Evolutionary conservation across 2,888 invertebrate species (phyloP), one percentile per base, ranked within the genome.

Genomic region (Drosophila melanosoma): DNA sequence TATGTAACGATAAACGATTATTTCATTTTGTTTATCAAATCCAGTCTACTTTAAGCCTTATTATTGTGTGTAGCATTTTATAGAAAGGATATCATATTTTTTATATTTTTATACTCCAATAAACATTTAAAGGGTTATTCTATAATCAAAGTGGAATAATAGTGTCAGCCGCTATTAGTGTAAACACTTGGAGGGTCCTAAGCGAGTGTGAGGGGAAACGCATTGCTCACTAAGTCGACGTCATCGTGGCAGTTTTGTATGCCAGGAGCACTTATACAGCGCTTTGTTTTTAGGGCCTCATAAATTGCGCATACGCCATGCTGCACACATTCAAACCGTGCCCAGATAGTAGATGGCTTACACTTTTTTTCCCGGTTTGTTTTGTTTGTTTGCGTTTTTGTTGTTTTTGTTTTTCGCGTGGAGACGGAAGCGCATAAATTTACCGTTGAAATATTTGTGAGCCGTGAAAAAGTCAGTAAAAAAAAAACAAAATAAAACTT

Each of bases 301-400:
- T 81, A 85, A 84, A 87, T 87, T 85, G 85, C 85, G 76, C 83
- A 87, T 87, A 79, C 85, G 84, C 83, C 84, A 69, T 54, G 83
- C 57, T 74, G 76, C 79, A 79, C 86, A 56, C 42, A 17, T 26
- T 59, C 51, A 60, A 56, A 35, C 33, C 61, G 15, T 15, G 33
- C 36, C 57, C 26, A 23, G 23, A 45, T 40, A 36, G 11, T 63
- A 66, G 49, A 64, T 56, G 57, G 64, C 64, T 52, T 60, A 60
- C 58, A 60, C 29, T n/a, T 69, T 60, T 60, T 69, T 65, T 36
- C 40, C 33, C 35, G 4, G 10, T 54, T 32, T 45, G 23, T 60
- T 45, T 26, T 57, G 23, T 67, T 51, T 32, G 20, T 45, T 20
- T 53, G 17, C 26, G 11, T 42, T 2, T 49, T 26, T 26, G 23